A percentile compares a stretch with the other conserved stretches of the same genome.
These are phyloP conservation scores for Cosmopolites sordidus DNA, from an alignment of 2,888 invertebrate genomes.

Conservation along the genomic window DNA sequence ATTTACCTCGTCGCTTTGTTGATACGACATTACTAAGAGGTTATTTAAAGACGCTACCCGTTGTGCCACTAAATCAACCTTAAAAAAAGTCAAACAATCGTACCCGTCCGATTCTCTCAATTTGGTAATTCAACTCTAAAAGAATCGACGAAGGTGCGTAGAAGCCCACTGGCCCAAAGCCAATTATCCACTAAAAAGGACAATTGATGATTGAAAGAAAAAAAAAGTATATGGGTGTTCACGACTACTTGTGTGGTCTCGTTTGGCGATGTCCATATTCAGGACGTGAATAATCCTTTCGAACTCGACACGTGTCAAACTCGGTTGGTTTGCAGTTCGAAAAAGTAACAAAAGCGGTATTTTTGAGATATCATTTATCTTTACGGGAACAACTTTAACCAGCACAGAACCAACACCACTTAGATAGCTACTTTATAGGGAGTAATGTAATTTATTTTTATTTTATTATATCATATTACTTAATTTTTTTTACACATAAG, in stretches of 20 bases:
- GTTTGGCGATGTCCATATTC: constrained; percentile 10
- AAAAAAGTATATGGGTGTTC: constrained; percentile 7
- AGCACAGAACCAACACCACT: no score
- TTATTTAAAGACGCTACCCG: no score
- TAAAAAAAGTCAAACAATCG: not conserved
- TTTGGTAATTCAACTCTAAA: not conserved
- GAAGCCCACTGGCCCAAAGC: constrained; percentile 17
- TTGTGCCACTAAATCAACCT: not conserved
- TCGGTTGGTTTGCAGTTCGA: no score
- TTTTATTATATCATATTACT: no score
- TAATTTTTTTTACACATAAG: no score
- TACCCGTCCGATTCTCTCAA: not conserved
- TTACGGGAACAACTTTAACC: no score
- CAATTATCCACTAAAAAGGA: constrained; percentile 16
- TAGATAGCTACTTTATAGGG: no score
- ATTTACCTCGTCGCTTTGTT: no score
- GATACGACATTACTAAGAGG: no score
- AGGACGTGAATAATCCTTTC: not conserved
- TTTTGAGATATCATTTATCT: no score
- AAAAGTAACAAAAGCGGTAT: no score
- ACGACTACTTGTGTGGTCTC: constrained; percentile 18
- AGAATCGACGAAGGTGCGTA: not conserved
- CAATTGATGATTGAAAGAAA: not conserved
- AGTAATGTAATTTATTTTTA: no score
- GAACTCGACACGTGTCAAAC: constrained; percentile 1